phyloP scores from a whole-genome alignment of 2,888 invertebrate species.

The Periphyllus acericola region DNA sequence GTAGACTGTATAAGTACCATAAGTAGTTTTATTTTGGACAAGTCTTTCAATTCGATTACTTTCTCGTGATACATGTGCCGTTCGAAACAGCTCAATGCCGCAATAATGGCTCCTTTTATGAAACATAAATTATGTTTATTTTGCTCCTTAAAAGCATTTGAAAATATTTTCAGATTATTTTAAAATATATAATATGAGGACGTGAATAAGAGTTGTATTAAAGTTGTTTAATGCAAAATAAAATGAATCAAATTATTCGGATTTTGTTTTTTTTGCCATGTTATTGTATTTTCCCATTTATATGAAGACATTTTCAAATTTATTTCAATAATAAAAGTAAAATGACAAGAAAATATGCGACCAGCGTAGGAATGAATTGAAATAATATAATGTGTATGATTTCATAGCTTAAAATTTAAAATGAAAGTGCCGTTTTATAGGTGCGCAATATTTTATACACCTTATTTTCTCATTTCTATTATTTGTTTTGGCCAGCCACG shows the following conservation, averaged over 20 bases:
- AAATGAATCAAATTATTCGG: constrained; percentile 31
- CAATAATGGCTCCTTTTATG: constrained; percentile 31
- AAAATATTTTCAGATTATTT: constrained; percentile 49
- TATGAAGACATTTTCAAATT: not conserved
- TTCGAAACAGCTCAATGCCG: constrained; percentile 27
- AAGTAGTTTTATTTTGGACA: constrained; percentile 39
- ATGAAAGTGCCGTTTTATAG: not conserved
- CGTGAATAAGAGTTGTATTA: constrained; percentile 14
- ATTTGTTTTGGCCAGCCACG: too few species aligned
- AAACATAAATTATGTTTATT: constrained; percentile 55
- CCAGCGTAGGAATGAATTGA: too few species aligned
- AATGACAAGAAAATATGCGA: not conserved
- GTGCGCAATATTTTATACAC: not conserved
- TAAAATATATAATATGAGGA: constrained; percentile 23
- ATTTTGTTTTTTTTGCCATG: constrained; percentile 16
- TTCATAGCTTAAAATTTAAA: not conserved
- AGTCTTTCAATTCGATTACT: constrained; percentile 41
- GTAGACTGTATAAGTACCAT: not conserved
- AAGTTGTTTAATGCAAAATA: constrained; percentile 40
- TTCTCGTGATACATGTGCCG: constrained; percentile 30
- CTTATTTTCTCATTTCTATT: not conserved
- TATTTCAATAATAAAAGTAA: not conserved
- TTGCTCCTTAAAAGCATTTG: constrained; percentile 54
- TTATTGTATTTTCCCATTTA: not conserved
- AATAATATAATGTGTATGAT: not conserved